A percentile compares a stretch with the other conserved stretches of the same genome.
These are phyloP conservation scores for Aphyosemion australe DNA, from an alignment of 2,113 vertebrate species.

Conservation along the genomic window DNA sequence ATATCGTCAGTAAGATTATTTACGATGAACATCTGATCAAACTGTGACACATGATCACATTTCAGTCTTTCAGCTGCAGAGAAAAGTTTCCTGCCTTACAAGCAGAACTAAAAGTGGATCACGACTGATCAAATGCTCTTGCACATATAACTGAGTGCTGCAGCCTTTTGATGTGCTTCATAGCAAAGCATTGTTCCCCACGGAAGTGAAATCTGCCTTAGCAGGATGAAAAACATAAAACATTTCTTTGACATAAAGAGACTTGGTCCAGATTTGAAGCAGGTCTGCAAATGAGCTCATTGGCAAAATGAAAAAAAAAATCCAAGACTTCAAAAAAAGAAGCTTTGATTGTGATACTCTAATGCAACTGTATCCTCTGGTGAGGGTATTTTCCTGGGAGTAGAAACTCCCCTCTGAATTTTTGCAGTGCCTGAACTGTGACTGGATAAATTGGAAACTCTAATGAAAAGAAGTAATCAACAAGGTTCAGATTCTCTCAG, in stretches of 20 bases:
- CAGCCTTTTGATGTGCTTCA: slow-evolving; percentile 47
- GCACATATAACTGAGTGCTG: slow-evolving; percentile 9
- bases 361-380: slow-evolving; percentile 7
- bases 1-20: too few relatives aligned
- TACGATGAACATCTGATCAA: too few relatives aligned
- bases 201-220: slow-evolving; percentile 40
- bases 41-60: too few relatives aligned
- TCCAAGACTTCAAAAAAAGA: slow-evolving; percentile 6
- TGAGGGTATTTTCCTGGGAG: slow-evolving; percentile 8
- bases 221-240: slow-evolving; percentile 39
- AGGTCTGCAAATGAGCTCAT: slow-evolving; percentile 18
- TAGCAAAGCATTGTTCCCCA: slow-evolving; percentile 29
- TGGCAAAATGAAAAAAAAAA: slow-evolving; percentile 9
- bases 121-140: slow-evolving; percentile 52
- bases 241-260: slow-evolving; percentile 36
- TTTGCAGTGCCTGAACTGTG: neutral
- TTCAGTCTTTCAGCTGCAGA: neutral
- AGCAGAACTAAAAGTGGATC: slow-evolving; percentile 45
- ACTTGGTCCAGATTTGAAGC: slow-evolving; percentile 27
- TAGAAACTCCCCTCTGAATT: neutral
- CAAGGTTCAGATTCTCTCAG: too few relatives aligned
- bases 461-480: slow-evolving; percentile 6
- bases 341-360: slow-evolving; percentile 24
- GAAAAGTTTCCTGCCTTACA: slow-evolving; percentile 19
- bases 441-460: neutral